A percentile compares a stretch with the other conserved stretches of the same genome.
Evolutionary conservation across 2,888 invertebrate genomes (phyloP).

Genomic region (Ophion ventricosus): DNA sequence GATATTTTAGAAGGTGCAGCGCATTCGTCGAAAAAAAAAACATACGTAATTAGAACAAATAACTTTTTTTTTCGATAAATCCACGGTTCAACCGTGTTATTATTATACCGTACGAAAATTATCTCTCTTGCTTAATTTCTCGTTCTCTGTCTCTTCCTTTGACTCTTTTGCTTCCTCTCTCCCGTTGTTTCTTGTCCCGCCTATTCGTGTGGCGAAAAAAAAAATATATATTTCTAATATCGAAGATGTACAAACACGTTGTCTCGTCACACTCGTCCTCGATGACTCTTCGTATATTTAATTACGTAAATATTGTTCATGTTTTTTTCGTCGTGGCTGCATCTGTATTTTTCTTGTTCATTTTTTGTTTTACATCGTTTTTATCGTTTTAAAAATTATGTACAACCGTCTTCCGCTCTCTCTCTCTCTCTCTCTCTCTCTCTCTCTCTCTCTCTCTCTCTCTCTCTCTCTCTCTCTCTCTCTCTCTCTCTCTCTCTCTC

Average conservation of each 20-base stretch:
- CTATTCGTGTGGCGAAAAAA: slow-evolving; percentile 23
- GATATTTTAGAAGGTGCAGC: slow-evolving; percentile 19
- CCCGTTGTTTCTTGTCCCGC: slow-evolving; percentile 4
- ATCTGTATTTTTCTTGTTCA: slow-evolving; percentile 18
- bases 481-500: no score
- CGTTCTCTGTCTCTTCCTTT: not conserved
- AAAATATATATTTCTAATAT: slow-evolving; percentile 50
- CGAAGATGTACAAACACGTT: slow-evolving; percentile 55
- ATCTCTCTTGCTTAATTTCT: not conserved
- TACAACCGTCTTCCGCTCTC: slow-evolving; percentile 50
- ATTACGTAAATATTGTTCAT: slow-evolving; percentile 49
- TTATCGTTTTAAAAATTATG: slow-evolving; percentile 59
- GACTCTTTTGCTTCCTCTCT: slow-evolving; percentile 2
- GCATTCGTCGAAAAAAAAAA: slow-evolving; percentile 16
- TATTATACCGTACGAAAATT: slow-evolving; percentile 23
- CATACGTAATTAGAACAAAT: slow-evolving; percentile 23
- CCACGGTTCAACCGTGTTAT: slow-evolving; percentile 41
- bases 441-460: no score
- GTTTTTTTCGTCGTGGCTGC: slow-evolving; percentile 40
- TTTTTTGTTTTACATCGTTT: slow-evolving; percentile 26
- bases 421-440: no score
- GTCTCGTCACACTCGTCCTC: slow-evolving; percentile 48
- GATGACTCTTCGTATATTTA: slow-evolving; percentile 48
- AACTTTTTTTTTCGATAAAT: slow-evolving; percentile 4
- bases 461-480: no score